Base-by-base conservation (phyloP, 1,140 invertebrate species). In the Drosophila suzukii region DNA sequence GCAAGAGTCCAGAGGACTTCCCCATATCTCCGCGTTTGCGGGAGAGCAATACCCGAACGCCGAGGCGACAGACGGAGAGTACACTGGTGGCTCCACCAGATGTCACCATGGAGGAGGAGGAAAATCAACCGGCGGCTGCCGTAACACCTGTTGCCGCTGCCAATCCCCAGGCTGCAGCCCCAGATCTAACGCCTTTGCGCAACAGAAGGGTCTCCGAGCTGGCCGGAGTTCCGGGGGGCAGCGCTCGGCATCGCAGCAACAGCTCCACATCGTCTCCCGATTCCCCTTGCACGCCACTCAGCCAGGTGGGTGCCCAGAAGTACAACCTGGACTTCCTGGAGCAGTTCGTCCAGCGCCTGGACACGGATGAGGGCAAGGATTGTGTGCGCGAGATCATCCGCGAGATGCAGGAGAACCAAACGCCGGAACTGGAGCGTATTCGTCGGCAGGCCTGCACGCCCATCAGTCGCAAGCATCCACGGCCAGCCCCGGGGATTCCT, bases 1-100 rank as follows among this genome's bases (percentile, higher is more conserved):
- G 95, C 7, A 94, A 94, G 2, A 90, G 91, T 47, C 51, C 72
- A 15, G 47, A 56, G 20, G 82, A 92, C 6, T 92, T 91, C 6
- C 90, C 91, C 10, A n/a, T 30, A 15, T 91, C 90, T 0, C 86
- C 90, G 1, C 54, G 71, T 0, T 24, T 90, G 1, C 61, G 72
- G 36, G 80, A 88, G n/a, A 50, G 15, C 12, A 82, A 78, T 30
- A 57, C 50, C 8, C 39, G 62, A 0, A 36, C 70, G 20, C n/a
- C 44, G n/a, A 47, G 59, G 24, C 43, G 47, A 2, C 56, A 50
- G 15, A 30, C 38, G 46, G 34, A 51, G 44, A 24, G 27, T 24
- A 62, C 34, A 6, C 5, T 61, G 32, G 49, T 36, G 56, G 8
- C 43, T 3, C 7, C 38, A 8, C 15, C 50, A 17, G 27, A 41